Evolutionary conservation across 2,888 invertebrate genomes (phyloP).

Genomic region (Macroteleia sp.): DNA sequence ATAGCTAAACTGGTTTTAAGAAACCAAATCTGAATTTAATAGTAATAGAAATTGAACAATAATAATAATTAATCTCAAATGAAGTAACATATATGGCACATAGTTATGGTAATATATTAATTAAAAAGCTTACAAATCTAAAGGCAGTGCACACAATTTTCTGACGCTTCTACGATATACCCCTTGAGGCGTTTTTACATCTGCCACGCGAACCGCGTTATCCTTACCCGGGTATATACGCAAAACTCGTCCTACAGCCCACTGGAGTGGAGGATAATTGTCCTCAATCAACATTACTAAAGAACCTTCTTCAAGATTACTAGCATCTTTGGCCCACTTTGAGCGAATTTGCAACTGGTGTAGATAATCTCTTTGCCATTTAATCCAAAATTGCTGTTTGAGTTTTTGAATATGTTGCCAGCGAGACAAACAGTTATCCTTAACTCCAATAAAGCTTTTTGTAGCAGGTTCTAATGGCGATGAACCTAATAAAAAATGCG

Average conservation of each 20-base stretch:
- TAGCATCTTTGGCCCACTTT: slow-evolving; percentile 50
- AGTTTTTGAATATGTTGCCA: slow-evolving; percentile 25
- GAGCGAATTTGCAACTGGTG: slow-evolving; percentile 50
- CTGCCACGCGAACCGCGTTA: background rate
- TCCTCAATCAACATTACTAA: slow-evolving; percentile 7
- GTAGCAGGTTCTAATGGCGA: background rate
- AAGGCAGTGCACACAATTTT: background rate
- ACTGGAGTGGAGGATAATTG: slow-evolving; percentile 3
- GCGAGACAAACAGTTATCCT: background rate
- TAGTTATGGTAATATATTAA: background rate
- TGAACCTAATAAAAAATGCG: slow-evolving; percentile 20
- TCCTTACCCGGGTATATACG: background rate
- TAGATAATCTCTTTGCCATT: slow-evolving; percentile 62
- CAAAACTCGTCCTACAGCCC: background rate
- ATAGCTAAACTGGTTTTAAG: no score
- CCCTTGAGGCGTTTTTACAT: slow-evolving; percentile 8
- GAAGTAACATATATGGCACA: background rate
- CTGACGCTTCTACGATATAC: background rate
- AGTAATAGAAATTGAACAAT: background rate
- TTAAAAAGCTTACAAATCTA: background rate
- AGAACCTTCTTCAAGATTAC: background rate
- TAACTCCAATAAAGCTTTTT: background rate
- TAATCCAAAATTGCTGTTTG: slow-evolving; percentile 61
- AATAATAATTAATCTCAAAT: background rate
- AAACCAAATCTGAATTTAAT: no score